A percentile compares a stretch with the other conserved stretches of the same genome.
These are phyloP conservation scores for Calameuta filiformis DNA, from an alignment of 2,888 invertebrate genomes.

Conservation along the genomic window DNA sequence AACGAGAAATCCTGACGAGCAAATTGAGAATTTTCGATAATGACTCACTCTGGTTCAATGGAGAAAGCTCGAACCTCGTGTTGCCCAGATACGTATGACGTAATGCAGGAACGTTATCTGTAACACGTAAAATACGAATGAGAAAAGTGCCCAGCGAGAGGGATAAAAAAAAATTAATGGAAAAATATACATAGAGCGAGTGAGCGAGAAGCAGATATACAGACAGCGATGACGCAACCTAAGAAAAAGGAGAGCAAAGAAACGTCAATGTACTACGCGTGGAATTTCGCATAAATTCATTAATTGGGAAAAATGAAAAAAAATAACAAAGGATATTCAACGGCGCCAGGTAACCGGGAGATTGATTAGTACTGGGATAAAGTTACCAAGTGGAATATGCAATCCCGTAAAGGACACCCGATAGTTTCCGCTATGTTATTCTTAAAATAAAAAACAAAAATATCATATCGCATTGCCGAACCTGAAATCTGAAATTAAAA, in stretches of 20 bases:
- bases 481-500: conserved; percentile 28
- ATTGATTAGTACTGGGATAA: conserved; percentile 23
- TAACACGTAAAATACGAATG: not conserved
- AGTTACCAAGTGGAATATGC: not conserved
- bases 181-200: not conserved
- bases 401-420: not conserved
- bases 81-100: not conserved
- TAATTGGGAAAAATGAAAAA: not conserved
- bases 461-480: not conserved
- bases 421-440: conserved; percentile 25
- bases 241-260: too few relatives aligned
- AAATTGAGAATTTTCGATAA: not conserved
- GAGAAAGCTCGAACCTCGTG: not conserved
- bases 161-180: not conserved
- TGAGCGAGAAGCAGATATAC: not conserved
- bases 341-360: conserved; percentile 1
- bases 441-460: conserved; percentile 6
- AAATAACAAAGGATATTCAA: not conserved
- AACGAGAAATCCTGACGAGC: not conserved
- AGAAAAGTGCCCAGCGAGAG: not conserved
- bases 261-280: not conserved
- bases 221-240: not conserved
- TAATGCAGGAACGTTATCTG: not conserved
- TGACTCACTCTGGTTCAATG: not conserved
- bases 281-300: conserved; percentile 3